A percentile compares a stretch with the other conserved stretches of the same genome.
Evolutionary conservation across 1,140 invertebrate species (phyloP).

Genomic region (Thrips palmi): DNA sequence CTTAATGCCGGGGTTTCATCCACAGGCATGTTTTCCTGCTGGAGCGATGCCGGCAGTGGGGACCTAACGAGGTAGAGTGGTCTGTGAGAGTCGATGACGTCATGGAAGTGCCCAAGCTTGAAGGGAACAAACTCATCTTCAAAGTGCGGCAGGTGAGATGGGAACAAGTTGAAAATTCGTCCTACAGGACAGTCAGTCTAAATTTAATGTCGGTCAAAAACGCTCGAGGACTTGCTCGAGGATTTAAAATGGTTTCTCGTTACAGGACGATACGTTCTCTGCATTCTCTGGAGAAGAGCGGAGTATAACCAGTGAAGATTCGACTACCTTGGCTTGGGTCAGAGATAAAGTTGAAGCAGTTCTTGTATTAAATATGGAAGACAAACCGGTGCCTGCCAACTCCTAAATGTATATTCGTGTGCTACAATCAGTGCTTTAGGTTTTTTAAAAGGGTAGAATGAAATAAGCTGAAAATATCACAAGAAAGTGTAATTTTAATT

Average conservation of each 20-base stretch:
- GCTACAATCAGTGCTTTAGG: too few relatives aligned
- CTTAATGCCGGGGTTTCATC: conserved; percentile 15
- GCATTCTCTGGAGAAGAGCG: conserved; percentile 34
- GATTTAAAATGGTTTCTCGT: background rate
- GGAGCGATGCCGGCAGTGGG: conserved; percentile 47
- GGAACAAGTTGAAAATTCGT: background rate
- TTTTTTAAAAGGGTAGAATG: too few relatives aligned
- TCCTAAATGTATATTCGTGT: too few relatives aligned
- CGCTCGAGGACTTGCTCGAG: background rate
- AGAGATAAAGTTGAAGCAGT: conserved; percentile 51
- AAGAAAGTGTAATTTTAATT: too few relatives aligned
- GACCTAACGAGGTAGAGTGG: conserved; percentile 62
- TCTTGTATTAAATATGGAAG: conserved; percentile 47
- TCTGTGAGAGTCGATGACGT: conserved; percentile 51
- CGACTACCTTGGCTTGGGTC: conserved; percentile 44
- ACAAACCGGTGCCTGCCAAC: conserved; percentile 29
- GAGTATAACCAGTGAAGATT: conserved; percentile 40
- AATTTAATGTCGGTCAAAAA: too few relatives aligned
- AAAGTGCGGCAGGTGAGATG: conserved; percentile 46
- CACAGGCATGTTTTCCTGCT: conserved; percentile 53
- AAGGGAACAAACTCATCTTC: conserved; percentile 44
- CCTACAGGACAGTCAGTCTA: too few relatives aligned
- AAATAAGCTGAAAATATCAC: too few relatives aligned
- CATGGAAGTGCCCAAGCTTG: conserved; percentile 42
- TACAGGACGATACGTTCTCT: conserved; percentile 32